Base-by-base conservation (phyloP, 2,888 invertebrate genomes). In the Polymixis flavicincta region DNA sequence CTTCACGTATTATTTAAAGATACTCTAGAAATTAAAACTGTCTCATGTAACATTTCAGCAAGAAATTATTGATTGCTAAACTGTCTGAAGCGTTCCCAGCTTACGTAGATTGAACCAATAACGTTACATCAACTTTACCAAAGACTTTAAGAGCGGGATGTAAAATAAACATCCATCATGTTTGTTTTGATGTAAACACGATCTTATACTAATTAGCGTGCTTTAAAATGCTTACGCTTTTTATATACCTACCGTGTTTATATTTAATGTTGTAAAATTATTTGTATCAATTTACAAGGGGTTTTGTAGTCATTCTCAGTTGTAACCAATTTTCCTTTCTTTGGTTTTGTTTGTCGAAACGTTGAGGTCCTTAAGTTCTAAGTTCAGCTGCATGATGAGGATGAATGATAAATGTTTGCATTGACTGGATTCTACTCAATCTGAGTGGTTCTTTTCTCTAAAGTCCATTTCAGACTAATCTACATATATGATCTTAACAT, bases 111-210 rank as follows among this genome's bases (percentile, higher is more conserved):
- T 72, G 71, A 60, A 66, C 66, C 69, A 74, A 78, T 71, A 65
- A 74, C 52, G 71, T 74, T 48, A 71, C 59, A 71, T 32, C n/a
- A 70, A 71, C 50, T 69, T 82, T 55, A 25, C 32, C 14, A 70
- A 61, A 76, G 42, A 67, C n/a, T 61, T 70, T 73, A 63, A 70
- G 67, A 45, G 25, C 22, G 32, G 54, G 72, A 71, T 71, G 64
- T 71, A 54, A 73, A 70, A 73, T 45, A 65, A 74, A 70, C 63
- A 82, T 78, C 42, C 32, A 74, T 82, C 64, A 69, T 74, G 65
- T 72, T 71, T 69, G 57, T 54, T 68, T 55, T 37, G 2, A 25
- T 6, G 22, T 42, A 37, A 77, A 77, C 45, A 59, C 14, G n/a
- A 37, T 73, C 13, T 28, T 17, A 22, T 45, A 32, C 17, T 66